Evolutionary conservation across 2,888 invertebrate species (phyloP), one percentile per base, ranked within the genome.

Genomic region (Drosophila hamatofila): DNA sequence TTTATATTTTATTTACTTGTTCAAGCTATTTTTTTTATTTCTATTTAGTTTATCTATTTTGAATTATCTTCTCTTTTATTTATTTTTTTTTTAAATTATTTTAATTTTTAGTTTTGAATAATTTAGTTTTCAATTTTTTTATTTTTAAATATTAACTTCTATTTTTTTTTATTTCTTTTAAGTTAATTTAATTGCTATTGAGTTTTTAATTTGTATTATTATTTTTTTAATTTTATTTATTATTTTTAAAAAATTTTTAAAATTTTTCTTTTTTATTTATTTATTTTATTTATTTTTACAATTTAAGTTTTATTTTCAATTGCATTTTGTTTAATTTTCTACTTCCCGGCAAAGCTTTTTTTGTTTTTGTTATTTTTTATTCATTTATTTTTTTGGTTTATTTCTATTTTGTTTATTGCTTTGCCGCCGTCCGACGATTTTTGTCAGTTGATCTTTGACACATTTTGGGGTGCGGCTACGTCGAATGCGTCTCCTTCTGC

Each of bases 391-490:
- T 67, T 57, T 48, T 48, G 9, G n/a, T 25, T 48, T 51, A 23
- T 48, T 33, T 39, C 56, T n/a, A 33, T 41, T 51, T 57, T 83
- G 72, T 75, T 89, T 86, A 73, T 86, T 88, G 62, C 58, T 61
- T 72, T 75, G 81, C 63, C 72, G 69, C 56, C 62, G 76, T 73
- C 69, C 75, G 80, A 74, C 83, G 85, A 83, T 81, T 90, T 90
- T 89, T 88, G 89, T 86, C 91, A 89, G 91, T 89, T 89, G 89
- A 89, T 89, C 89, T 89, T 90, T 89, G 89, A 89, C 89, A 89
- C 74, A 90, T 89, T 90, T 89, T 52, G 72, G 90, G 89, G 89
- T 90, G 89, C 89, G 89, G 30, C 77, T 25, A 21, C 56, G 37
- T 37, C 25, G 65, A 64, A 21, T 27, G 58, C 64, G 75, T 61